Conservation (phyloP, 2,113 vertebrate genomes). For the Pagrus major region DNA sequence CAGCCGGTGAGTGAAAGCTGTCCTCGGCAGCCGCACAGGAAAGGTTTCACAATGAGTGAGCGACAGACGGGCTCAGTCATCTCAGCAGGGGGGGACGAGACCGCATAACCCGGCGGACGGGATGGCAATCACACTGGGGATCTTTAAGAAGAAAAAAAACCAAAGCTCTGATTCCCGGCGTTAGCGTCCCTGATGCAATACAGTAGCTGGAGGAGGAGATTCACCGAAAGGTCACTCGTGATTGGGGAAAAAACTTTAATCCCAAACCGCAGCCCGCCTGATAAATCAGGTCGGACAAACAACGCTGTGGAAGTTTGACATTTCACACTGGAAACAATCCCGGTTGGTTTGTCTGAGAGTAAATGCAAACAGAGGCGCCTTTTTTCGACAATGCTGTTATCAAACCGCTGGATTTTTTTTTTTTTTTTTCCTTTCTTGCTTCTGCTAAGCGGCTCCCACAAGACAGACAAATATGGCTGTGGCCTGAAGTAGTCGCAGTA, state of each 20-base stretch:
- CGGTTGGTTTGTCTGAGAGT: constrained; percentile 33
- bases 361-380: constrained; percentile 48
- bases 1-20: constrained; percentile 68
- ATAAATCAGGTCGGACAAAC: constrained; percentile 63
- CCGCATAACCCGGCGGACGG: constrained; percentile 42
- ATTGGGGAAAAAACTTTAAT: constrained; percentile 29
- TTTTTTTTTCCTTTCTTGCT: neutral
- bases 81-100: constrained; percentile 42
- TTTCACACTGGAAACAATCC: constrained; percentile 42
- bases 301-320: constrained; percentile 49
- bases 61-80: constrained; percentile 51
- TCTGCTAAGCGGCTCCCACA: constrained; percentile 56
- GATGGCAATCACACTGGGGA: constrained; percentile 42
- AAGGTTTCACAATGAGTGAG: constrained; percentile 72
- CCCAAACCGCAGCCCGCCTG: constrained; percentile 34
- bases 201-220: constrained; percentile 32
- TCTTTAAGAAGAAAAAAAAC: constrained; percentile 36
- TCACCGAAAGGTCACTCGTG: constrained; percentile 40
- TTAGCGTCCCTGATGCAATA: constrained; percentile 7
- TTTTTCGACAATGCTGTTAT: constrained; percentile 63
- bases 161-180: neutral
- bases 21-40: constrained; percentile 53
- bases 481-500: constrained; percentile 39
- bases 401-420: constrained; percentile 40
- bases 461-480: constrained; percentile 61